These are phyloP conservation scores for Crocallis elinguaria DNA, from an alignment of 2,888 invertebrate species.

Conservation along the genomic window DNA sequence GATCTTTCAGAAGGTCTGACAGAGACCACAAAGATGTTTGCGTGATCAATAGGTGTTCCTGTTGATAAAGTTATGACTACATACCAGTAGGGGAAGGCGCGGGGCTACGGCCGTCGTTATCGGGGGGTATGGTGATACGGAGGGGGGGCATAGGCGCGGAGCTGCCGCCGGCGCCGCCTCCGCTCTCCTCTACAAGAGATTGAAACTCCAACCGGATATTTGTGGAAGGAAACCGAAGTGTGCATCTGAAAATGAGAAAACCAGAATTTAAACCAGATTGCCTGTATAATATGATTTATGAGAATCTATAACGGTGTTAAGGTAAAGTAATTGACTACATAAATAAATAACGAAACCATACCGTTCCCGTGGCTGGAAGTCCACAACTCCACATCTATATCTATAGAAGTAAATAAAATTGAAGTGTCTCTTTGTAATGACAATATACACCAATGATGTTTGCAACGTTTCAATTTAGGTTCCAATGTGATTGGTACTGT, in stretches of 20 bases:
- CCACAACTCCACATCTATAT: too few species aligned
- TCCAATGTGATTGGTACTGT: too few species aligned
- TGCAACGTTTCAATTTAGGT: too few species aligned
- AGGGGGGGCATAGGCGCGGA: constrained; percentile 87
- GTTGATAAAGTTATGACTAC: constrained; percentile 14
- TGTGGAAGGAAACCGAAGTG: constrained; percentile 98
- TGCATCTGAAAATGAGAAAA: constrained; percentile 89
- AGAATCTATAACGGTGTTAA: background rate
- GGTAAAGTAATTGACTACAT: too few species aligned
- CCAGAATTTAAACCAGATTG: background rate
- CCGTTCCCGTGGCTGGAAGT: too few species aligned
- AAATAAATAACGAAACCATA: too few species aligned
- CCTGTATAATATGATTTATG: background rate
- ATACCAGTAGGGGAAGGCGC: constrained; percentile 96
- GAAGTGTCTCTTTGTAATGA: too few species aligned
- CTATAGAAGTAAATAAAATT: too few species aligned
- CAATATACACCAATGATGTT: too few species aligned
- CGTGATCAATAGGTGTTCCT: too few species aligned
- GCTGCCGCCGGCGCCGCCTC: constrained; percentile 77
- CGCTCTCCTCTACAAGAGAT: constrained; percentile 93
- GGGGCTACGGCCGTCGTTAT: constrained; percentile 89
- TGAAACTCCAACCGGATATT: constrained; percentile 97
- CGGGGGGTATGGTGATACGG: constrained; percentile 94
- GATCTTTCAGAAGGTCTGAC: too few species aligned
- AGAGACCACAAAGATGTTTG: too few species aligned